Base-by-base conservation (phyloP, 2,797 vertebrate genomes). In the Cottoperca gobio region DNA sequence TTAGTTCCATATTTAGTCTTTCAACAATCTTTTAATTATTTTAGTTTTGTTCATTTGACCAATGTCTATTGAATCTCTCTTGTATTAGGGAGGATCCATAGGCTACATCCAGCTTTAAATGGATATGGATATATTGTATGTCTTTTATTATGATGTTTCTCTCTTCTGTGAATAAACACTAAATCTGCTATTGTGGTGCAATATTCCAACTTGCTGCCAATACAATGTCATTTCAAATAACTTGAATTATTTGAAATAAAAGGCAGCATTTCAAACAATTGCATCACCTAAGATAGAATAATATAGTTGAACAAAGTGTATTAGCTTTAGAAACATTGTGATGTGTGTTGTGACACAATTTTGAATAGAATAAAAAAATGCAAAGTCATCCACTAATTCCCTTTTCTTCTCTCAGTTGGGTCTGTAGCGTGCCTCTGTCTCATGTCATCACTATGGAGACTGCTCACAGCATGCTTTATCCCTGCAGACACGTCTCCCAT, bases 371-470 rank as follows among this genome's bases (percentile, higher is more conserved):
- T 42, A 37, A 50, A 33, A 43, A 75, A 73, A 37, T 24, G 66
- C 19, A 35, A 3, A 60, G 53, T 77, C 65, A 53, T 73, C 39
- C 35, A 8, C 26, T 19, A n/a, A 2, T 62, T 64, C 12, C 1
- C 31, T 54, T 52, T 67, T 64, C 33, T 54, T 62, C 50, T 35
- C 13, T 67, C 26, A 7, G 52, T 49, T 37, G 8, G 31, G 23
- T 62, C 9, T 66, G 67, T 23, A 17, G 8, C 12, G 2, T 46
- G 73, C 60, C 74, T 53, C 54, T 49, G 46, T 75, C 58, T 78
- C 68, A 79, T 14, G 55, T 64, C 77, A 65, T 93, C 82, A 4
- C 89, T 63, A 87, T 82, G 88, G 91, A 17, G 65, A 92, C 85
- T 48, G 68, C 24, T 81, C 68, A 45, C 72, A 23, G 79, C 79